A percentile compares a stretch with the other conserved stretches of the same genome.
These are phyloP conservation scores for Pyrgilauda ruficollis DNA, from an alignment of 2,113 vertebrate species.

Conservation along the genomic window DNA sequence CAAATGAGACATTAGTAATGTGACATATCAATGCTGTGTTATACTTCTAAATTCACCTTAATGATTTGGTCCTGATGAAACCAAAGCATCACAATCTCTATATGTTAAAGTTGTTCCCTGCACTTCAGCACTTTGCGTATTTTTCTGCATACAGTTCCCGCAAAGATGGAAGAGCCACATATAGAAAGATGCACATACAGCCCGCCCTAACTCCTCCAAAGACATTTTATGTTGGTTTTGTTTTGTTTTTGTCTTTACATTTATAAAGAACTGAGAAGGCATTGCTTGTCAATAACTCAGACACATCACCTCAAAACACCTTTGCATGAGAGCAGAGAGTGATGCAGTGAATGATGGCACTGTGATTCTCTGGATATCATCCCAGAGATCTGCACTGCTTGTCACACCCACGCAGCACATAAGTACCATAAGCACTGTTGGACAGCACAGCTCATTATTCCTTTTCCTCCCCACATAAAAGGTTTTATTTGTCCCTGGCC, in stretches of 20 bases:
- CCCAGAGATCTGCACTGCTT: not conserved
- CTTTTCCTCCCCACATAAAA: not conserved
- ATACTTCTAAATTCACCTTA: not conserved
- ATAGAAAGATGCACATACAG: not conserved
- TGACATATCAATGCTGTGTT: not conserved
- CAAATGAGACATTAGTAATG: not conserved
- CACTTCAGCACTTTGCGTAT: not conserved
- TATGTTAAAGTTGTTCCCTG: not conserved
- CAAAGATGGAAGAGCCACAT: not conserved
- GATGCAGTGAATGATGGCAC: rapidly evolving
- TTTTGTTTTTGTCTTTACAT: not conserved
- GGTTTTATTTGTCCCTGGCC: not conserved
- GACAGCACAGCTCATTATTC: not conserved
- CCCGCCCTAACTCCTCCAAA: not conserved
- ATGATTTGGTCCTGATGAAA: not conserved
- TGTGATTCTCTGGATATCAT: not conserved
- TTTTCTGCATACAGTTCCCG: not conserved
- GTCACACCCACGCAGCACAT: not conserved
- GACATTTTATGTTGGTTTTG: rapidly evolving
- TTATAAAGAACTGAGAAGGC: not conserved
- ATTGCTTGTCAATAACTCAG: not conserved
- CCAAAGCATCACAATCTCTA: not conserved
- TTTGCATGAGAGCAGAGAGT: not conserved
- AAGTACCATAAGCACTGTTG: rapidly evolving
- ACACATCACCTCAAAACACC: not conserved